phyloP scores from a whole-genome alignment of 2,888 invertebrate species.

The Antheraea yamamai region DNA sequence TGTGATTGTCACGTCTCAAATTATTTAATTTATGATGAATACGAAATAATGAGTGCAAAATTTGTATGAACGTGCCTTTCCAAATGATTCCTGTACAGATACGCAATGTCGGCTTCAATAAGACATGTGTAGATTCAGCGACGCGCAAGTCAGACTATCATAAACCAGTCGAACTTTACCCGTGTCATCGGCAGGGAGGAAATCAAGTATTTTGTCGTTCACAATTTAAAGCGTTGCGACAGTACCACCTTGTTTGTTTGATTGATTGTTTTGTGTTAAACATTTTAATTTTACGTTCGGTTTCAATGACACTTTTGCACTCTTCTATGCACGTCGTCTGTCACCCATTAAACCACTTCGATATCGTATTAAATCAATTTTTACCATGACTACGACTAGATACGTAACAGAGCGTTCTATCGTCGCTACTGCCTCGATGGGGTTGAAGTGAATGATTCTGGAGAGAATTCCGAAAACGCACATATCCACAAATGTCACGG shows the following conservation, averaged over 20 bases:
- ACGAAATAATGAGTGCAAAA: slow-evolving; percentile 52
- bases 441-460: slow-evolving; percentile 37
- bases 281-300: slow-evolving; percentile 36
- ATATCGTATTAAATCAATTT: slow-evolving; percentile 43
- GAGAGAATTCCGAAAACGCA: slow-evolving; percentile 85
- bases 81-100: slow-evolving; percentile 83
- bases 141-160: slow-evolving; percentile 96
- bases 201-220: slow-evolving; percentile 93
- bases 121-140: slow-evolving; percentile 97
- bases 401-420: slow-evolving; percentile 55
- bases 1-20: neutral
- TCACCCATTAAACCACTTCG: slow-evolving; percentile 39
- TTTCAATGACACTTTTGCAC: slow-evolving; percentile 55
- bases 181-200: slow-evolving; percentile 99
- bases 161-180: slow-evolving; percentile 97
- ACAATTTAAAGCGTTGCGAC: slow-evolving; percentile 67
- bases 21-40: neutral
- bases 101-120: slow-evolving; percentile 92
- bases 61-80: slow-evolving; percentile 54
- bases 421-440: slow-evolving; percentile 62
- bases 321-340: slow-evolving; percentile 59
- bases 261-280: slow-evolving; percentile 44
- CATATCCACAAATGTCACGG: slow-evolving; percentile 96
- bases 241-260: slow-evolving; percentile 77
- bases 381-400: slow-evolving; percentile 55